Conservation (phyloP, 2,888 invertebrate species). For the Rotaria magnacalcarata region DNA sequence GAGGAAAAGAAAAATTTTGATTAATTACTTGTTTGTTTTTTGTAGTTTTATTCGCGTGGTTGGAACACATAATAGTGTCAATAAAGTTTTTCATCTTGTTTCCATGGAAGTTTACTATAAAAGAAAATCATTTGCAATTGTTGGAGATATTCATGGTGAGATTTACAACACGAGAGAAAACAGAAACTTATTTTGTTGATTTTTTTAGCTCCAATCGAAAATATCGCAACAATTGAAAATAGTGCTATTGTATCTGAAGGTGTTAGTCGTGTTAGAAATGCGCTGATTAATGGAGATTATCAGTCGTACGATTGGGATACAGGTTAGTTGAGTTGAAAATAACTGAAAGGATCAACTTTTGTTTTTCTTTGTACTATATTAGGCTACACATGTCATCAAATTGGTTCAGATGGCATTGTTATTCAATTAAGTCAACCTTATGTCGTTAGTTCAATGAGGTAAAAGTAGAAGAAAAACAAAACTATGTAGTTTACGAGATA, state of each 20-base stretch:
- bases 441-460: conserved; percentile 78
- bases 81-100: conserved; percentile 95
- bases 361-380: not conserved
- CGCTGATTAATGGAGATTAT: conserved; percentile 87
- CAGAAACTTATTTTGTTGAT: too few species aligned
- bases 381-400: conserved; percentile 55
- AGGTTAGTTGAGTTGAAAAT: conserved; percentile 55
- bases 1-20: too few species aligned
- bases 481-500: too few species aligned
- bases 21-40: too few species aligned
- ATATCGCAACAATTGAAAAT: conserved; percentile 82
- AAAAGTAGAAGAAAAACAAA: not conserved
- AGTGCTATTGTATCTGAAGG: conserved; percentile 93
- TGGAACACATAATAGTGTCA: conserved; percentile 94
- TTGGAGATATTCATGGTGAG: conserved; percentile 33
- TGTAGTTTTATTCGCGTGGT: conserved; percentile 72
- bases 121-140: not conserved
- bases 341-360: not conserved
- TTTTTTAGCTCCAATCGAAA: conserved; percentile 71
- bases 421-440: conserved; percentile 94
- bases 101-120: conserved; percentile 41
- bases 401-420: conserved; percentile 83
- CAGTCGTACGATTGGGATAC: conserved; percentile 96
- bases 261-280: conserved; percentile 83
- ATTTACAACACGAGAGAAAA: too few species aligned